These are phyloP conservation scores for Cerceris rybyensis DNA, from an alignment of 2,888 invertebrate species.

Conservation along the genomic window DNA sequence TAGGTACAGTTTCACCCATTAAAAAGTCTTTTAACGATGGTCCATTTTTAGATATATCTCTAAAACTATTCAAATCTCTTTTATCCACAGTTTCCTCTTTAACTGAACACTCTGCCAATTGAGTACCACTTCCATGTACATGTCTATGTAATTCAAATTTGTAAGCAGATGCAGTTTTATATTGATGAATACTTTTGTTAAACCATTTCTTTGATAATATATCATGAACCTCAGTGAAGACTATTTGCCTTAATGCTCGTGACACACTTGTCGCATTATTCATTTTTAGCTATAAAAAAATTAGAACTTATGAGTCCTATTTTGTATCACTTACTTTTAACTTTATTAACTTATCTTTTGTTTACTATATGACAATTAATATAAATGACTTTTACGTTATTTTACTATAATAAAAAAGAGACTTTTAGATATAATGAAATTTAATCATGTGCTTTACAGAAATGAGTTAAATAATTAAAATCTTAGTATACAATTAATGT, in stretches of 20 bases:
- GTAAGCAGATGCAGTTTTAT: background rate
- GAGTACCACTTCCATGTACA: conserved; percentile 5
- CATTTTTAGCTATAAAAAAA: conserved; percentile 20
- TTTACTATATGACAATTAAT: too few relatives aligned
- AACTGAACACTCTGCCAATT: background rate
- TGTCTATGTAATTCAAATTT: background rate
- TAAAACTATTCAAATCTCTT: conserved; percentile 4
- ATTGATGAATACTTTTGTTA: background rate
- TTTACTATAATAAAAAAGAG: too few relatives aligned
- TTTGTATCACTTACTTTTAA: background rate
- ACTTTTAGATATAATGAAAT: too few relatives aligned
- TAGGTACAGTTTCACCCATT: background rate
- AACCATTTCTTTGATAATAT: conserved; percentile 1
- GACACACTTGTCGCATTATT: conserved; percentile 3
- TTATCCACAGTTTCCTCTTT: conserved; percentile 4
- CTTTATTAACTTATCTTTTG: background rate
- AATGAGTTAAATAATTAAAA: too few relatives aligned
- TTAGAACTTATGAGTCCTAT: background rate
- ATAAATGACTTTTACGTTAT: too few relatives aligned
- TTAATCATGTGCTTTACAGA: too few relatives aligned
- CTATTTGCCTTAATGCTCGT: conserved; percentile 19
- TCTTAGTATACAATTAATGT: too few relatives aligned
- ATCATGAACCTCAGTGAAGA: background rate
- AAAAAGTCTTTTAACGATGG: conserved; percentile 58
- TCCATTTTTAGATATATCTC: conserved; percentile 35